Base-by-base conservation (phyloP, 1,140 invertebrate species). In the Drosophila kurseongensis region DNA sequence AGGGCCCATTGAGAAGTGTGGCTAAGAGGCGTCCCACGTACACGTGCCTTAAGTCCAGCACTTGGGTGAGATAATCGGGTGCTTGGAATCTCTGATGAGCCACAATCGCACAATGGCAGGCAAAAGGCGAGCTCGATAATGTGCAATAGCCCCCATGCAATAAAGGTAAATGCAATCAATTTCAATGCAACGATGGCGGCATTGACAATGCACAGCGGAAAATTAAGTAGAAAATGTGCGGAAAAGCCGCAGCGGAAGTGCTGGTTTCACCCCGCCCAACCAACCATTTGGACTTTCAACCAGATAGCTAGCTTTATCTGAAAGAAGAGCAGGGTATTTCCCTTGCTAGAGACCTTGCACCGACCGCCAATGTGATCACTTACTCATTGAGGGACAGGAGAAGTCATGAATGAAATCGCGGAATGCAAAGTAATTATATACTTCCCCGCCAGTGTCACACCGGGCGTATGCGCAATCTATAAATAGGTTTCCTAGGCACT, bases 161-260 rank as follows among this genome's bases (percentile, higher is more conserved):
- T 86, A 76, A 84, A 78, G 80, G 73, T 88, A 84, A 89, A 89
- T 88, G 84, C 83, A 88, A 89, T 88, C 84, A 89, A 88, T 88
- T 88, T 63, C 76, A 89, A 83, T 83, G 79, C 52, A 57, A 72
- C 45, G 62, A 68, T 75, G 68, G 56, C 48, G 76, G 54, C 76
- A 66, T 54, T 73, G 63, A 80, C 68, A 63, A 59, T 75, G 57
- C 57, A 44, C 18, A 27, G 51, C 82, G 83, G 83, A 86, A 86
- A 88, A 86, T 86, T 83, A 86, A 62, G 71, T 69, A 69, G 77
- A 78, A 75, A 85, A 84, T 60, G 55, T 38, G 69, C 71, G 56
- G 56, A 60, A 45, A 67, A 47, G 35, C 52, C 58, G 45, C 66
- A 66, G 8, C 69, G 82, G 78, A 81, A 82, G 59, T 69, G 12